Evolutionary conservation across 2,888 invertebrate genomes (phyloP).

Genomic region (Dasypogon diadema): DNA sequence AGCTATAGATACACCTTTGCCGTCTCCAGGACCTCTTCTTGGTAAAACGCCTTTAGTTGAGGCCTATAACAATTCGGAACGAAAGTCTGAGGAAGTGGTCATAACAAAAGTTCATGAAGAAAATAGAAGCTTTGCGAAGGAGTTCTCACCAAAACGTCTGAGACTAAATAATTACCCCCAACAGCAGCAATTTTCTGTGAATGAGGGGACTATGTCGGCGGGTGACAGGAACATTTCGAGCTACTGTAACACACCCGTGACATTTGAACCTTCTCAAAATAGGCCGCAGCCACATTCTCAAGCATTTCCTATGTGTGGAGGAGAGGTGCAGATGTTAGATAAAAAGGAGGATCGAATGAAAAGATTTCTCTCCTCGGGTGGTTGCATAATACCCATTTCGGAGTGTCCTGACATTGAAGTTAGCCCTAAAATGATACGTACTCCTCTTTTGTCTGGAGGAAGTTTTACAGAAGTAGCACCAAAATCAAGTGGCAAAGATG

Average conservation of each 20-base stretch:
- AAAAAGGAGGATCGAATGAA: conserved; percentile 58
- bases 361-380: conserved; percentile 66
- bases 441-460: conserved; percentile 85
- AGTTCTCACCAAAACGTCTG: conserved; percentile 52
- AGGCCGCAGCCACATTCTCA: not conserved
- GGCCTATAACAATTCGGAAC: conserved; percentile 68
- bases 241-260: not conserved
- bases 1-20: conserved; percentile 75
- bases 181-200: not conserved
- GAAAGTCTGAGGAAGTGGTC: conserved; percentile 63
- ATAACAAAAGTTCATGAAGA: conserved; percentile 68
- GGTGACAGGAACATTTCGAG: not conserved
- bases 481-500: not conserved
- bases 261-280: not conserved
- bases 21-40: conserved; percentile 85
- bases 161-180: conserved; percentile 47
- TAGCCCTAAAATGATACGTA: conserved; percentile 81
- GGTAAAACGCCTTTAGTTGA: conserved; percentile 87
- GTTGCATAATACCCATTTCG: conserved; percentile 74
- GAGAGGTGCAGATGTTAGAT: conserved; percentile 56
- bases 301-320: conserved; percentile 56
- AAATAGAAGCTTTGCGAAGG: conserved; percentile 40
- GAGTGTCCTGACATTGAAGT: conserved; percentile 73
- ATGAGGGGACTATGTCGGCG: not conserved
- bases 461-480: conserved; percentile 73